phyloP scores from a whole-genome alignment of 2,113 vertebrate genomes.

The Tachuris rubrigastra region DNA sequence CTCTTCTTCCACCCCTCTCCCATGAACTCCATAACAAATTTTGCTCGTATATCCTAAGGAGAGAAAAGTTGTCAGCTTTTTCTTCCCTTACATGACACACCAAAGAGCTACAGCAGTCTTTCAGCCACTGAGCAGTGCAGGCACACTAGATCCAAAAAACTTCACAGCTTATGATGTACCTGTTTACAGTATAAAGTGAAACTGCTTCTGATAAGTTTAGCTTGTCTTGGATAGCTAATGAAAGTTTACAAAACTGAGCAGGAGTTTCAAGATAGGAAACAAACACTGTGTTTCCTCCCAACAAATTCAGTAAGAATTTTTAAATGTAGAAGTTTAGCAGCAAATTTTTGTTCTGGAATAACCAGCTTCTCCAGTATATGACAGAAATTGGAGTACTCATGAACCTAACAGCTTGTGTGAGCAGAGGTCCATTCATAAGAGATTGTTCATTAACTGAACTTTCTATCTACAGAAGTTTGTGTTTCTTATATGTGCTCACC shows the following conservation, averaged over 20 bases:
- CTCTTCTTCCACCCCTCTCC: background rate
- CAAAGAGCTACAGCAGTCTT: background rate
- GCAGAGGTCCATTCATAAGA: background rate
- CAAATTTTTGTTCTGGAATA: background rate
- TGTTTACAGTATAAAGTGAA: background rate
- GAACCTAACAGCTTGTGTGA: background rate
- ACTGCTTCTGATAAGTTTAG: background rate
- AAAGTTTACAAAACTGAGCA: background rate
- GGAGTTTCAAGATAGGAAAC: background rate
- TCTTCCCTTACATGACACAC: background rate
- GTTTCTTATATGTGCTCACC: rapidly evolving
- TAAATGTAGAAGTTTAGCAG: background rate
- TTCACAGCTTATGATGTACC: background rate
- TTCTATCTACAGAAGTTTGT: rapidly evolving
- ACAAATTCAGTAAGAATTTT: background rate
- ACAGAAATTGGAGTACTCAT: background rate
- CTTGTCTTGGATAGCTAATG: background rate
- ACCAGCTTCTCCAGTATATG: background rate
- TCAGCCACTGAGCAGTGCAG: background rate
- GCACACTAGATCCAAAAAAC: background rate
- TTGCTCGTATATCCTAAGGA: background rate
- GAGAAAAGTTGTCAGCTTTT: background rate
- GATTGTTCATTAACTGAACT: background rate
- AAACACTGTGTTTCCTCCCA: background rate
- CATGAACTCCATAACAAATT: background rate